phyloP scores from a whole-genome alignment of 2,888 invertebrate genomes.

The Hoplodrina blanda region DNA sequence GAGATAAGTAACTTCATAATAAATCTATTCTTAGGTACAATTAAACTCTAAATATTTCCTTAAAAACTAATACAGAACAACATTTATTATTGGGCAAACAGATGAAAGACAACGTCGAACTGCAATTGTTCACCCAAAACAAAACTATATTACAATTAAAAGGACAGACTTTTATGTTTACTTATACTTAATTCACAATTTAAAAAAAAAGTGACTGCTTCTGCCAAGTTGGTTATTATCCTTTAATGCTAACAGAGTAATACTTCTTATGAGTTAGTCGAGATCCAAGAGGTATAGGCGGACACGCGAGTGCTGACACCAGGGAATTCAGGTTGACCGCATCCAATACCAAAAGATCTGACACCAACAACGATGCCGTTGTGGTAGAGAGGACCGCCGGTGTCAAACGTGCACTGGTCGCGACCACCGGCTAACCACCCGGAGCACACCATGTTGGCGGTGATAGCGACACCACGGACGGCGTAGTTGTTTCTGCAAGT shows the following conservation, averaged over 20 bases:
- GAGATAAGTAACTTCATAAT: neutral
- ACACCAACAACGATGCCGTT: slow-evolving; percentile 72
- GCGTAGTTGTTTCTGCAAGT: slow-evolving; percentile 64
- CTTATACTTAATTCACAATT: no score
- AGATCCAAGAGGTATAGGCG: slow-evolving; percentile 31
- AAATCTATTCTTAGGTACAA: neutral
- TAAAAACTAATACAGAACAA: neutral
- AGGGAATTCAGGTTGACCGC: slow-evolving; percentile 67
- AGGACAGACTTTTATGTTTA: no score
- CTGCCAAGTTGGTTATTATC: neutral
- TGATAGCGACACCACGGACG: slow-evolving; percentile 44
- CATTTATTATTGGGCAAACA: no score
- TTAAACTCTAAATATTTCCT: neutral
- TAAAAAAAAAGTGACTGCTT: neutral
- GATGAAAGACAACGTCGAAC: neutral
- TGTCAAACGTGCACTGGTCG: slow-evolving; percentile 79
- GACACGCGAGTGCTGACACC: slow-evolving; percentile 68
- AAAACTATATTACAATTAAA: neutral
- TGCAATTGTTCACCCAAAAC: neutral
- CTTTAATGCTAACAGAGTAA: neutral
- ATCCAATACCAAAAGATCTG: slow-evolving; percentile 68
- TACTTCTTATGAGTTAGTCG: slow-evolving; percentile 15
- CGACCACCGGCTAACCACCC: slow-evolving; percentile 75
- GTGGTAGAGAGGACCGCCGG: slow-evolving; percentile 79
- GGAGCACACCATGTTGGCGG: slow-evolving; percentile 68